Percentiles rank a stretch among this genome's conserved stretches.
phyloP scores from a whole-genome alignment of 2,113 vertebrate species.

The Helogale parvula region DNA sequence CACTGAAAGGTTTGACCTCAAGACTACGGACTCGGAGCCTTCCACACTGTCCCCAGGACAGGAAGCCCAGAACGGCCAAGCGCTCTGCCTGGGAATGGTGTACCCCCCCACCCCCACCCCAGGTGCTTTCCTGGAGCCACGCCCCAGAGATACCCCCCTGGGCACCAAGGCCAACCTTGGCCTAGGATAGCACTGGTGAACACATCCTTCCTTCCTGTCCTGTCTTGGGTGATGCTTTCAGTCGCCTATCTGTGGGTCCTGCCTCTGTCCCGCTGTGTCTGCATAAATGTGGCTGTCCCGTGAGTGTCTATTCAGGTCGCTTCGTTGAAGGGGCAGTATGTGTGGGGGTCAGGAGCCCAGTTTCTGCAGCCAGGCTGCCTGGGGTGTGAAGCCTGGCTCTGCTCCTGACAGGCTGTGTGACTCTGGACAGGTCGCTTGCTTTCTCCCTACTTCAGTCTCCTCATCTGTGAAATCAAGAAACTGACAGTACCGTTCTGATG shows the following conservation, averaged over 20 bases:
- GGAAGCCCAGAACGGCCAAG: neutral
- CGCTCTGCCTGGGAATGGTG: neutral
- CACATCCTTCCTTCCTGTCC: neutral
- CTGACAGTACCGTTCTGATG: neutral
- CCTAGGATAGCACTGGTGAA: neutral
- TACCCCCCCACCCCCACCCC: too few relatives aligned
- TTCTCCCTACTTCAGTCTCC: constrained; percentile 8
- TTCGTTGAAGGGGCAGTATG: neutral
- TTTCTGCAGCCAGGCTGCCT: neutral
- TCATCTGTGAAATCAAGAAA: neutral
- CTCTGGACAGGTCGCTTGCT: neutral
- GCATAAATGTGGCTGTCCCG: too few relatives aligned
- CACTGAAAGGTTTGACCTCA: neutral
- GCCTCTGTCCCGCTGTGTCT: neutral
- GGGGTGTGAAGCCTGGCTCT: neutral
- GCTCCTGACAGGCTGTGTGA: neutral
- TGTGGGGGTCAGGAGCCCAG: neutral
- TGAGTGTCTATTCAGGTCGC: neutral
- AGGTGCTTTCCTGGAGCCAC: neutral
- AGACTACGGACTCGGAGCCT: neutral
- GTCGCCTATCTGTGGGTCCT: neutral
- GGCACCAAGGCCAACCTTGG: neutral
- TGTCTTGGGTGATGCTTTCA: neutral
- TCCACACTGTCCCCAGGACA: neutral
- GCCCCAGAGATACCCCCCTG: too few relatives aligned